Base-by-base conservation (phyloP, 2,113 vertebrate genomes). In the Stictonetta naevosa region DNA sequence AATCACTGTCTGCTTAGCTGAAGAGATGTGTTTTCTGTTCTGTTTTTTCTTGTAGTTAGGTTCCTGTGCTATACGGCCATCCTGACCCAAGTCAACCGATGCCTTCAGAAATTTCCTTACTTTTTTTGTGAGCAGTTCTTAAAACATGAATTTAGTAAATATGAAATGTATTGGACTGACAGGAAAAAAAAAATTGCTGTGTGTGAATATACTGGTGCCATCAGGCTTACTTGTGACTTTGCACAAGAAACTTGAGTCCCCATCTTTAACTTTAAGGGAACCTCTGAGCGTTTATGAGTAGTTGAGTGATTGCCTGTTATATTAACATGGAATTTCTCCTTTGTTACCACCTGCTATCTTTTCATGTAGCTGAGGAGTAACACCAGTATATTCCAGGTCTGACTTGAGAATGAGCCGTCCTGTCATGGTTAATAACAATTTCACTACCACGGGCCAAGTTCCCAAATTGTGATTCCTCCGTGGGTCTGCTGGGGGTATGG, bases 1-100 rank as follows among this genome's bases (percentile, higher is more conserved):
- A 83, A 83, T 96, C 73, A 71, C 73, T 83, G 76, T 86, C 90
- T 94, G 80, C 55, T 89, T 82, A 66, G 53, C 77, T 73, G 29
- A 26, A 73, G 88, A 92, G 33, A 50, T 94, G 72, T 55, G 48
- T 88, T 73, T 83, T 79, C 71, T 77, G 55, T 7, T 69, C 69
- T 52, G 3, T 83, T 42, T 59, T 72, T 82, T 73, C 72, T 44
- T 26, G 3, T n/a, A 56, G 55, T 8, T n/a, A 13, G 12, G 15
- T 29, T 75, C 23, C 22, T 55, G 19, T 56, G 40, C 33, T 83
- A 0, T 48, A 25, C 60, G 46, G 28, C 74, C 3, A 4, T 38
- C 36, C 60, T 82, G 52, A 80, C 50, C 73, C 8, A 38, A 90
- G 28, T 50, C 69, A 80, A 3, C 31, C n/a, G 42, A 3, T 72